Conservation (phyloP, 2,797 vertebrate genomes). For the Pangasius larnaudii region DNA sequence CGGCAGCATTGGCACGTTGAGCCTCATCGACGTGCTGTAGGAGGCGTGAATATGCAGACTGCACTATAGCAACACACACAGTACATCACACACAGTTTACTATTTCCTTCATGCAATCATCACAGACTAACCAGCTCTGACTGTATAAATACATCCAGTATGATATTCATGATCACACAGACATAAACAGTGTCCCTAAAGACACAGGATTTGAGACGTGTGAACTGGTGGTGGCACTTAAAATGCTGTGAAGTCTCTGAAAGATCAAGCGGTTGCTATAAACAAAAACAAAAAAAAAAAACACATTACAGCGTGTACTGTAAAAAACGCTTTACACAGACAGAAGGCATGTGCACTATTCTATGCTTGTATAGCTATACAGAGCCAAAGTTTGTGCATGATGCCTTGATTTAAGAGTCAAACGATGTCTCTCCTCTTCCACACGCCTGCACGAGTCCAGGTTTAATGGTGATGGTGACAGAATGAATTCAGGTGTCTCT, state of each 20-base stretch:
- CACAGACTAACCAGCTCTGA: neutral
- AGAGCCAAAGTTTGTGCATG: neutral
- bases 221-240: neutral
- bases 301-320: no score
- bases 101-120: neutral
- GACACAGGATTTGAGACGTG: neutral
- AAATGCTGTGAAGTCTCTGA: neutral
- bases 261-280: slow-evolving; percentile 10
- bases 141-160: neutral
- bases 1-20: slow-evolving; percentile 88
- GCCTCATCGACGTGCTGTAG: slow-evolving; percentile 87
- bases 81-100: neutral
- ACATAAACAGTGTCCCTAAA: neutral
- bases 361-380: neutral
- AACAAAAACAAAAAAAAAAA: slow-evolving; percentile 2
- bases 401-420: neutral
- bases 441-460: neutral
- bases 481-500: neutral
- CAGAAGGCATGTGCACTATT: neutral
- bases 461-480: neutral
- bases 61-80: slow-evolving; percentile 52
- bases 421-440: neutral
- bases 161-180: neutral
- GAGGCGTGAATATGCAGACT: slow-evolving; percentile 90
- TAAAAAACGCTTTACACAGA: neutral